These are phyloP conservation scores for Mionectes olivaceus DNA, from an alignment of 2,797 vertebrate genomes.

Conservation along the genomic window DNA sequence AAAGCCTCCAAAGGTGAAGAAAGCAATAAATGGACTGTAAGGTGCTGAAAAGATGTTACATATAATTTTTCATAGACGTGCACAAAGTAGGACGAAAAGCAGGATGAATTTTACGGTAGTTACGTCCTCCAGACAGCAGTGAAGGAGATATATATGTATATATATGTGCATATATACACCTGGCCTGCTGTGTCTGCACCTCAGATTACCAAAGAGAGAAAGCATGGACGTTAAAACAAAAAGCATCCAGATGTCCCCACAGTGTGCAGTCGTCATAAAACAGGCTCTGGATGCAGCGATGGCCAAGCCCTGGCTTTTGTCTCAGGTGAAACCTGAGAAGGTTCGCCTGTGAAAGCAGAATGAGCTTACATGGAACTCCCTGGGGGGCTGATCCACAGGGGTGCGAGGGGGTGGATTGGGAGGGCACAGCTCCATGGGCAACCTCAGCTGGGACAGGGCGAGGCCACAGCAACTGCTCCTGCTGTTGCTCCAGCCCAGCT, in stretches of 20 bases:
- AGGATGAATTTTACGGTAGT: not conserved
- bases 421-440: not conserved
- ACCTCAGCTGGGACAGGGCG: not conserved
- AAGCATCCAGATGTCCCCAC: not conserved
- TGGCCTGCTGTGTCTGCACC: not conserved
- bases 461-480: fast-evolving
- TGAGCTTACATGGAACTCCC: fast-evolving
- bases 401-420: fast-evolving
- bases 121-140: not conserved
- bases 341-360: not conserved
- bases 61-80: fast-evolving
- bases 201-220: not conserved
- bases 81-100: not conserved
- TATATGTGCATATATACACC: fast-evolving
- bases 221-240: not conserved
- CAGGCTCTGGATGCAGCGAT: not conserved
- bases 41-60: not conserved
- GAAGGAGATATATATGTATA: too few relatives aligned
- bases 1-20: not conserved
- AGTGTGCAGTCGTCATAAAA: fast-evolving
- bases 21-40: not conserved
- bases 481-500: not conserved
- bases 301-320: not conserved
- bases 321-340: not conserved
- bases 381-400: not conserved